Base-by-base conservation (phyloP, 2,888 invertebrate species). In the Drosophila picticornis region DNA sequence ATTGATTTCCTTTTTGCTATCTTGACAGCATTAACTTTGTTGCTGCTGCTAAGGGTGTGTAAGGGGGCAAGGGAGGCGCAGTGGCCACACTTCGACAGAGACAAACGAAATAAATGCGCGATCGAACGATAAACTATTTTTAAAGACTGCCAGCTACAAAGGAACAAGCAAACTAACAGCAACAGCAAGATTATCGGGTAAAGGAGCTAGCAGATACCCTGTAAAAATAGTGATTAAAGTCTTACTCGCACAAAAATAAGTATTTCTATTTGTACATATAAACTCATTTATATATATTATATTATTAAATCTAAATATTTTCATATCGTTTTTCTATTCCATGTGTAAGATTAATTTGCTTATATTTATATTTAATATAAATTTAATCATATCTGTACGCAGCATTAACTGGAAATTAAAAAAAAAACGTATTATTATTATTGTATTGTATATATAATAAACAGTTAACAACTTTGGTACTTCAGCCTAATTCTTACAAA, bases 41-140 rank as follows among this genome's bases (percentile, higher is more conserved):
- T 59, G 48, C 65, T 52, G 48, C 46, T 31, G 61, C 40, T 34
- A 19, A 25, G 36, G 48, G 58, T 38, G 36, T 65, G 55, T 29
- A 27, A 31, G 16, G 60, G 43, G 52, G 40, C 13, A 16, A 19
- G 29, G 25, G n/a, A 27, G 46, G 40, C 27, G 51, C 48, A 58
- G 72, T 60, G 73, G 85, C 75, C 73, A 75, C 86, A 90, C 90
- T 85, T 85, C 90, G 85, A 90, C 90, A 85, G 84, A 88, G 84
- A 85, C 85, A 88, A 87, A 83, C 85, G 90, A 83, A 91, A 88
- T 88, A 90, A 88, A 90, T 84, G 85, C 90, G 81, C 91, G 90
- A 90, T 88, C 85, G 77, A 77, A 81, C 88, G 88, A 90, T 91
- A 88, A 90, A 90, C 88, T 88, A 90, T 88, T 88, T 88, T 90